phyloP scores from a whole-genome alignment of 2,113 vertebrate genomes.

The Anarhynchus alexandrinus region DNA sequence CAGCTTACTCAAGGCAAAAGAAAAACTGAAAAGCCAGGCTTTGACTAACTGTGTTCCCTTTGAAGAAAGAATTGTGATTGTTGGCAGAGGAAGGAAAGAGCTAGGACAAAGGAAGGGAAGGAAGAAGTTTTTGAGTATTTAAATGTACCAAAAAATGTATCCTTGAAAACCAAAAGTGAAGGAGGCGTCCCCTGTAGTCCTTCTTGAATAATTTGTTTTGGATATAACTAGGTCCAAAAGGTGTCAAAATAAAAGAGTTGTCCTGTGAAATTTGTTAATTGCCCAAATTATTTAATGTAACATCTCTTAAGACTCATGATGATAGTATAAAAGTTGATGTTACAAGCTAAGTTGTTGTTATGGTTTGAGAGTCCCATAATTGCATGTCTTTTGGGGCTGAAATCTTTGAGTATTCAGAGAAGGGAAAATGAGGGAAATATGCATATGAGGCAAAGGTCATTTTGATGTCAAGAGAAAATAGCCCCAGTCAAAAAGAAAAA shows the following conservation, averaged over 20 bases:
- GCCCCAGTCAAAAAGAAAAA: neutral
- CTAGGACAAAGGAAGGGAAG: constrained; percentile 69
- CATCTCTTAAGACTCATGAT: neutral
- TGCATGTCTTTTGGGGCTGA: neutral
- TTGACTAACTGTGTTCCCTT: constrained; percentile 43
- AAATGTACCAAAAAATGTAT: neutral
- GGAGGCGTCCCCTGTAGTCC: neutral
- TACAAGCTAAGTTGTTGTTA: neutral
- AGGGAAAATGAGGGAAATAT: neutral
- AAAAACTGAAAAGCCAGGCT: neutral
- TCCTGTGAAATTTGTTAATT: neutral
- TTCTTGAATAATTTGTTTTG: neutral
- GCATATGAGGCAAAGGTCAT: neutral
- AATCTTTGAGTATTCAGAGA: neutral
- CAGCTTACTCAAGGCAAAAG: constrained; percentile 1
- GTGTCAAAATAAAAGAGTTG: neutral
- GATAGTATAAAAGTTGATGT: neutral
- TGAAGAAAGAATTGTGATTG: constrained; percentile 65
- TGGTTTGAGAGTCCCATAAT: no score
- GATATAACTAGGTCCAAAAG: neutral
- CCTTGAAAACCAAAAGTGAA: neutral
- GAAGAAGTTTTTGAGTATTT: constrained; percentile 51
- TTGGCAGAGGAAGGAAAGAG: constrained; percentile 74
- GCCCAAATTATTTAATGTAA: neutral
- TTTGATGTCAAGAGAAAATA: neutral